phyloP scores from a whole-genome alignment of 2,888 invertebrate genomes.

The Eumerus sabulonum region DNA sequence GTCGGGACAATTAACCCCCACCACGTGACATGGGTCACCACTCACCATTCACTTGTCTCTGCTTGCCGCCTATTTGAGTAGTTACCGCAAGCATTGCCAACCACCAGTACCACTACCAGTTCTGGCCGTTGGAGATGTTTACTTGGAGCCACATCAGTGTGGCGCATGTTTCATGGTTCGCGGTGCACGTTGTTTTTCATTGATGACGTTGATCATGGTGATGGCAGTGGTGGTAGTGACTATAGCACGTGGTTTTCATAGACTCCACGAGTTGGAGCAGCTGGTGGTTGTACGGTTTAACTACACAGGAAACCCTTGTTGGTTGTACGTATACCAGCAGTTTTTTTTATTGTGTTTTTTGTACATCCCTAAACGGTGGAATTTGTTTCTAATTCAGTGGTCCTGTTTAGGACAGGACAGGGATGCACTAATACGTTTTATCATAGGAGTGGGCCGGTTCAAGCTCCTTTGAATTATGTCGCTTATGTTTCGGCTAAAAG shows the following conservation, averaged over 20 bases:
- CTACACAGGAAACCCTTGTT: slow-evolving; percentile 27
- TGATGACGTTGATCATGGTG: slow-evolving; percentile 47
- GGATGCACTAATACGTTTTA: slow-evolving; percentile 24
- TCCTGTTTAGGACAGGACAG: slow-evolving; percentile 34
- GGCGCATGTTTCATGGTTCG: slow-evolving; percentile 69
- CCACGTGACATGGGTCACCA: slow-evolving; percentile 36
- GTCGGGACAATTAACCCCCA: slow-evolving; percentile 57
- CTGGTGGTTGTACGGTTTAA: slow-evolving; percentile 57
- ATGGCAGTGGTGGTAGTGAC: slow-evolving; percentile 38
- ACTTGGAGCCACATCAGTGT: slow-evolving; percentile 55
- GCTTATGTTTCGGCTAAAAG: slow-evolving; percentile 43
- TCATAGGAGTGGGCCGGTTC: slow-evolving; percentile 28
- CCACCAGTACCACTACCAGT: slow-evolving; percentile 38
- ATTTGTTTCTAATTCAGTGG: slow-evolving; percentile 64
- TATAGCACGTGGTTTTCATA: slow-evolving; percentile 58
- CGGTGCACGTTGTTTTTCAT: slow-evolving; percentile 67
- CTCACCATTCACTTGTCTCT: slow-evolving; percentile 6
- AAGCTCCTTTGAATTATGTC: slow-evolving; percentile 56
- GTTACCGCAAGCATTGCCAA: slow-evolving; percentile 12
- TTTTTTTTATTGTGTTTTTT: slow-evolving; percentile 31
- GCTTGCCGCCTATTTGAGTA: too few species aligned
- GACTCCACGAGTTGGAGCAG: slow-evolving; percentile 46
- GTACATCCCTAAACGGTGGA: slow-evolving; percentile 46
- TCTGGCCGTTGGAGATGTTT: slow-evolving; percentile 19
- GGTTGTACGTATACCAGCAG: slow-evolving; percentile 1